phyloP scores from a whole-genome alignment of 2,797 vertebrate species.

The Pterois miles region DNA sequence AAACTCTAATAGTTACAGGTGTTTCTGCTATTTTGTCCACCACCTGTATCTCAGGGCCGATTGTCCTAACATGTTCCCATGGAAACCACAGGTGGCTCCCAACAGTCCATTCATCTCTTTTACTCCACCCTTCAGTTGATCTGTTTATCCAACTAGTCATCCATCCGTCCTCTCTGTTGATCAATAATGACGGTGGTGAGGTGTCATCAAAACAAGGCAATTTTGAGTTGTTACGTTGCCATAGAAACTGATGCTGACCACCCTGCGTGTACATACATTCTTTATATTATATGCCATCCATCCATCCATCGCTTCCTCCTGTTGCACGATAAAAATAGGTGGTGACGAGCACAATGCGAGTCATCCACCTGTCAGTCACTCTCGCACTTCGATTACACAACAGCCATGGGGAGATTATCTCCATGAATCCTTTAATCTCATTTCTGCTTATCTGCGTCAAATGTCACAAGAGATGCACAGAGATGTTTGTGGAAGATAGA shows the following conservation, averaged over 20 bases:
- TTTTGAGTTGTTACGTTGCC: conserved; percentile 33
- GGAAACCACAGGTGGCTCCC: conserved; percentile 41
- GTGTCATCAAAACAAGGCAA: conserved; percentile 23
- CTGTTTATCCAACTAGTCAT: conserved; percentile 22
- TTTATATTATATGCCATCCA: not conserved
- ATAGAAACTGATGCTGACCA: conserved; percentile 49
- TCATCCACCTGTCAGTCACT: conserved; percentile 43
- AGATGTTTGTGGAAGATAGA: conserved; percentile 25
- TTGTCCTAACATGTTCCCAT: conserved; percentile 32
- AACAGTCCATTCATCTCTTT: conserved; percentile 16
- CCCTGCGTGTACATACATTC: not conserved
- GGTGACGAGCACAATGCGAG: conserved; percentile 13
- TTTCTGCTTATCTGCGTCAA: conserved; percentile 52
- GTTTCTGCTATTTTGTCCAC: not conserved
- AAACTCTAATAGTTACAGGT: not conserved
- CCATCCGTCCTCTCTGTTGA: conserved; percentile 8
- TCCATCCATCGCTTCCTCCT: not conserved
- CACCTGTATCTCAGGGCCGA: conserved; percentile 7
- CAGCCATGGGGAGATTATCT: conserved; percentile 44
- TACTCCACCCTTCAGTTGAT: conserved; percentile 32
- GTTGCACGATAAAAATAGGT: conserved; percentile 8
- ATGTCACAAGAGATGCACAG: conserved; percentile 30
- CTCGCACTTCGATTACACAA: conserved; percentile 33
- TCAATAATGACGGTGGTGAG: conserved; percentile 14
- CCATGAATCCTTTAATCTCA: conserved; percentile 41